A percentile compares a stretch with the other conserved stretches of the same genome.
phyloP scores from a whole-genome alignment of 2,888 invertebrate genomes.

The Brenthis hecate region DNA sequence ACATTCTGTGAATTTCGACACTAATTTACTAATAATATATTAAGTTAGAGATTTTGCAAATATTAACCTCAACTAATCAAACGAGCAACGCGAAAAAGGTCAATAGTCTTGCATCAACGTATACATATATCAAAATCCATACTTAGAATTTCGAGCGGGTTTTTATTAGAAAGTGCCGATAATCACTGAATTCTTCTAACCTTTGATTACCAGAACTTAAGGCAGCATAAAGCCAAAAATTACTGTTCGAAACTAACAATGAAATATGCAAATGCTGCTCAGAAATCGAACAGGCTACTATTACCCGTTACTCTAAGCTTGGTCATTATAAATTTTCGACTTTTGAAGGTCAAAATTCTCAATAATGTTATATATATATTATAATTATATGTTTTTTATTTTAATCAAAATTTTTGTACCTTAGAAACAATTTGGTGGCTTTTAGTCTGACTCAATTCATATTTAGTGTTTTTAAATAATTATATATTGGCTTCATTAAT shows the following conservation, averaged over 20 bases:
- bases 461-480: too few species aligned
- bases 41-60: too few species aligned
- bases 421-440: too few species aligned
- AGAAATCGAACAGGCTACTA: slow-evolving; percentile 58
- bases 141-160: neutral
- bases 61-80: too few species aligned
- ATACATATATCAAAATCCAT: too few species aligned
- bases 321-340: slow-evolving; percentile 62
- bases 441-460: too few species aligned
- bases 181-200: slow-evolving; percentile 59
- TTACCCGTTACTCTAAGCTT: slow-evolving; percentile 57
- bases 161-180: slow-evolving; percentile 59
- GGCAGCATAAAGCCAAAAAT: slow-evolving; percentile 59
- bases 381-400: neutral
- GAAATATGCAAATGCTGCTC: slow-evolving; percentile 71
- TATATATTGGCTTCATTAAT: too few species aligned
- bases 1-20: too few species aligned
- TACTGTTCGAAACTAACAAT: slow-evolving; percentile 69
- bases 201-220: slow-evolving; percentile 45
- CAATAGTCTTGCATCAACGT: too few species aligned
- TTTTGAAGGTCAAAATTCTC: slow-evolving; percentile 44
- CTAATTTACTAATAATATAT: too few species aligned
- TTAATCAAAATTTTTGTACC: too few species aligned
- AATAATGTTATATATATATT: slow-evolving; percentile 1
- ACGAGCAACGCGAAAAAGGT: too few species aligned